Base-by-base conservation (phyloP, 1,140 invertebrate species). In the Ephestia elutella region DNA sequence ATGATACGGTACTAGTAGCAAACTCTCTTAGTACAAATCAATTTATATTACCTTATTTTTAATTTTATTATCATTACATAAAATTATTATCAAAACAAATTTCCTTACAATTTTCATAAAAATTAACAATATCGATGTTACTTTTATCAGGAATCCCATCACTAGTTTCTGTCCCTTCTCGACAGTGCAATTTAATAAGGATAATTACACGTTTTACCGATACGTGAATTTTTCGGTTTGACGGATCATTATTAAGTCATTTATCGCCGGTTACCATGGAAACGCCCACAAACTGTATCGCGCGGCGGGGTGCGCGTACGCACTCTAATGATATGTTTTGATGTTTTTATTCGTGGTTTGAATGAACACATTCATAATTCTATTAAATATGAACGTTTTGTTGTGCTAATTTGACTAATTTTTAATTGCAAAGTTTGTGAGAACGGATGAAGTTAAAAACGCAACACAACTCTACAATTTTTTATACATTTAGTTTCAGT, bases 151-250 rank as follows among this genome's bases (percentile, higher is more conserved):
- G 25, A 13, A 13, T 54, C 21, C 50, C 62, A 75, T 60, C 72
- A 44, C 72, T 69, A 68, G 15, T 13, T 10, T 11, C 19, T 53
- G 51, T 56, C 20, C 55, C 54, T 60, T 62, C 58, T 55, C 59
- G 51, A 62, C 65, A 62, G 51, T 50, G 57, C 65, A 71, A 70
- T 75, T 66, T 66, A 58, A 73, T 57, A 74, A 68, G 59, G 71
- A 71, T 86, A 83, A 86, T 83, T 82, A 79, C 64, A 80, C 76
- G 80, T 82, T 86, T 84, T 74, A 70, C 73, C 73, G 73, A 80
- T 81, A 80, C 75, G 70, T 70, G 70, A 82, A 73, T 75, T 82
- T 62, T 73, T 77, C 70, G 70, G 68, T 76, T 69, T 71, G 66
- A 54, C 49, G 72, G 66, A 79, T 82, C 75, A 86, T 84, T 86